A percentile compares a stretch with the other conserved stretches of the same genome.
phyloP scores from a whole-genome alignment of 1,140 invertebrate genomes.

The roundworm (Caenorhabditis elegans) region WBcel235 BX284605.5:8165501-8166000 shows the following conservation, averaged over 20 bases:
- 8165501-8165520: background rate
- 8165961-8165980: conserved; percentile 8
- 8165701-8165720: too few relatives aligned
- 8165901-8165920: background rate
- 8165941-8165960: conserved; percentile 5
- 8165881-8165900: conserved; percentile 1
- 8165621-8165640: background rate
- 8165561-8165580: conserved; percentile 8
- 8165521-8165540: conserved; percentile 9
- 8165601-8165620: background rate
- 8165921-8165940: background rate
- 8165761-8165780: too few relatives aligned
- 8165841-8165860: conserved; percentile 23
- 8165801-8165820: background rate
- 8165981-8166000: background rate
- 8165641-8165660: background rate
- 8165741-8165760: too few relatives aligned
- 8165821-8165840: background rate
- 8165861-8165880: background rate
- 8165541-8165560: background rate
- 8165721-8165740: too few relatives aligned
- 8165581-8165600: conserved; percentile 4
- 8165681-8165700: too few relatives aligned
- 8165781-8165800: too few relatives aligned
- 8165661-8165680: too few relatives aligned